phyloP scores from a whole-genome alignment of 2,888 invertebrate genomes.

The Drepanosiphum platanoidis region DNA sequence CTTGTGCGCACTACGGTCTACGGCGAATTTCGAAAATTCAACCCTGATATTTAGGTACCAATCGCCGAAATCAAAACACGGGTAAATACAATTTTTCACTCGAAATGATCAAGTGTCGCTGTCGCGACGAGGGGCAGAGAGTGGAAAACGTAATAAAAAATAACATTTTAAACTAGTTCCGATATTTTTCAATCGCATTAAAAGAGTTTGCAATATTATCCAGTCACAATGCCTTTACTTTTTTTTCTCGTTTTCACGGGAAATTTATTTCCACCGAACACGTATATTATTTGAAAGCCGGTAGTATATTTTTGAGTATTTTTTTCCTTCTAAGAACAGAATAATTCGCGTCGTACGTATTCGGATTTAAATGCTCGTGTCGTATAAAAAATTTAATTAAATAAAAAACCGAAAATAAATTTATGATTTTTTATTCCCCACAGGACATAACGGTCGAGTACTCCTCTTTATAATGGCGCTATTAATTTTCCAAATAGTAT shows the following conservation, averaged over 20 bases:
- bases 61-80: neutral
- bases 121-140: neutral
- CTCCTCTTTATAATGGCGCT: neutral
- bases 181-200: no score
- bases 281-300: no score
- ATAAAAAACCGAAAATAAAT: neutral
- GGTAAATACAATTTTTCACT: slow-evolving; percentile 17
- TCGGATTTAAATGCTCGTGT: neutral
- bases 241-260: no score
- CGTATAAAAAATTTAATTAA: no score
- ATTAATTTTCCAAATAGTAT: neutral
- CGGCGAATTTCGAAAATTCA: slow-evolving; percentile 9
- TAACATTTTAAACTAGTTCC: slow-evolving; percentile 6
- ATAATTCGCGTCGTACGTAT: neutral
- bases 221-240: no score
- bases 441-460: neutral
- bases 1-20: neutral
- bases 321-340: neutral
- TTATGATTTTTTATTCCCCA: neutral
- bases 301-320: no score
- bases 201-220: no score
- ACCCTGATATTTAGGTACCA: no score
- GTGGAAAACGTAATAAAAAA: neutral
- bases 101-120: slow-evolving; percentile 4
- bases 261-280: no score